Percentiles rank a stretch among this genome's conserved stretches.
Evolutionary conservation across 2,888 invertebrate species (phyloP).

Genomic region (Pammene fasciana): DNA sequence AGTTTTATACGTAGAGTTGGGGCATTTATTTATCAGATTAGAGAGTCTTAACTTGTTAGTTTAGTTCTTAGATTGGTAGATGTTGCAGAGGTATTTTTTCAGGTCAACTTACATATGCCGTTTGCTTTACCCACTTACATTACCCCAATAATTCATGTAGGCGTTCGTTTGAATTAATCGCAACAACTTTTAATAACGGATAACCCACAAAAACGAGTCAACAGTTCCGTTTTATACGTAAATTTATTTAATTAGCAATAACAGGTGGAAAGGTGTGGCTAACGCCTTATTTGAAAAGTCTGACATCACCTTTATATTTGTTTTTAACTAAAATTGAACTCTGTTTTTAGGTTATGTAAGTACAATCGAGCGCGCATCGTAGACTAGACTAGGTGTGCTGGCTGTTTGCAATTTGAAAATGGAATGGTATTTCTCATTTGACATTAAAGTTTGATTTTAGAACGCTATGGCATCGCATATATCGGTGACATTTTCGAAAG

Average conservation of each 20-base stretch:
- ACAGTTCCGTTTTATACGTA: constrained; percentile 32
- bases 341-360: not conserved
- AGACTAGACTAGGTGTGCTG: constrained; percentile 42
- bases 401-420: constrained; percentile 58
- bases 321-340: constrained; percentile 36
- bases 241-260: constrained; percentile 43
- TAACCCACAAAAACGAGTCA: constrained; percentile 37
- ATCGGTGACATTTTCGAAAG: not conserved
- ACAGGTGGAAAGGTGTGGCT: constrained; percentile 52
- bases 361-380: constrained; percentile 4
- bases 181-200: constrained; percentile 37
- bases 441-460: constrained; percentile 51
- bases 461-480: constrained; percentile 24
- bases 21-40: too few species aligned
- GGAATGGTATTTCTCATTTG: constrained; percentile 64
- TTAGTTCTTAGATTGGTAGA: not conserved
- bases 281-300: constrained; percentile 37
- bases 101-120: not conserved
- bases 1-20: too few species aligned
- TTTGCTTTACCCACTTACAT: constrained; percentile 15
- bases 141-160: constrained; percentile 11
- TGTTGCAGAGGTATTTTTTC: not conserved
- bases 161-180: constrained; percentile 26
- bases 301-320: constrained; percentile 34
- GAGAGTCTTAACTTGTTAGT: too few species aligned